Conservation (phyloP, 2,113 vertebrate genomes). For the Pheucticus melanocephalus region DNA sequence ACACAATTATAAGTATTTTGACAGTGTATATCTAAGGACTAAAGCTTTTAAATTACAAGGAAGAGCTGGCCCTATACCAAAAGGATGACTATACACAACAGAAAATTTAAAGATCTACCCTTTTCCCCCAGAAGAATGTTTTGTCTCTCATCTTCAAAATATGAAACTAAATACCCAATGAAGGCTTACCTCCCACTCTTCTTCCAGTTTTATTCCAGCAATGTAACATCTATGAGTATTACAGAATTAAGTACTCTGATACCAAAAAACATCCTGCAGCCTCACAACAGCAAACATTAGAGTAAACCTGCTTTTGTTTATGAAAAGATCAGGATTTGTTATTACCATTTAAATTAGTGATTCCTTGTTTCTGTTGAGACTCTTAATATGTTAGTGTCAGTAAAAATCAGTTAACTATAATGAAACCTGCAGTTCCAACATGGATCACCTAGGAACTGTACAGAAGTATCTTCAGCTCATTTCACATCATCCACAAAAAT, state of each 20-base stretch:
- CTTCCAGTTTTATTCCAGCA: neutral
- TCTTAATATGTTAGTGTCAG: neutral
- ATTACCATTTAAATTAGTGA: neutral
- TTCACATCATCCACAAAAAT: neutral
- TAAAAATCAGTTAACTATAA: neutral
- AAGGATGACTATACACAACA: neutral
- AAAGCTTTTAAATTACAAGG: neutral
- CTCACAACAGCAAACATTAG: neutral
- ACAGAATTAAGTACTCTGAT: neutral
- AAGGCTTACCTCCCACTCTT: neutral
- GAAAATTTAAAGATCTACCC: neutral
- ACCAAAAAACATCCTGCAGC: neutral
- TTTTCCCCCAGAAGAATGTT: neutral
- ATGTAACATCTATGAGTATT: neutral
- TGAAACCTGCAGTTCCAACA: neutral
- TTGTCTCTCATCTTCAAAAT: neutral
- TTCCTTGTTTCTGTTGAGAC: neutral
- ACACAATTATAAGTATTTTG: neutral
- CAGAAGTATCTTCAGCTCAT: neutral
- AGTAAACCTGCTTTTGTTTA: neutral
- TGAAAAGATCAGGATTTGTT: neutral
- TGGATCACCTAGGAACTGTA: neutral
- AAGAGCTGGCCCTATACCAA: neutral
- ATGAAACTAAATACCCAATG: neutral
- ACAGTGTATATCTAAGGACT: neutral